These are phyloP conservation scores for Lysandra bellargus DNA, from an alignment of 2,888 invertebrate genomes.

Conservation along the genomic window DNA sequence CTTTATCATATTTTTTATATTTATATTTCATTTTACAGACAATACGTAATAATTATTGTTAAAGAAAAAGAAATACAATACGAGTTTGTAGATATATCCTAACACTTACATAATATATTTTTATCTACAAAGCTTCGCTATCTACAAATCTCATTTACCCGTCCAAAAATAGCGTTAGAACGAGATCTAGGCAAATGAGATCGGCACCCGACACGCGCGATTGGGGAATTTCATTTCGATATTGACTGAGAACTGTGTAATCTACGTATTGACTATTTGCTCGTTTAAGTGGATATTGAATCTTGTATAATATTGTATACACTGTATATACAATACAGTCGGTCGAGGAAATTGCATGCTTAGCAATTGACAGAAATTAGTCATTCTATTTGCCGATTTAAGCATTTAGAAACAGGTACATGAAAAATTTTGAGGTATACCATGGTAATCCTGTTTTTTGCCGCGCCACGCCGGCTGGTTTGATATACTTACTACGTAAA, in stretches of 20 bases:
- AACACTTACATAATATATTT: too few relatives aligned
- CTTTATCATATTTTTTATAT: too few relatives aligned
- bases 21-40: too few relatives aligned
- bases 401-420: too few relatives aligned
- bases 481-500: too few relatives aligned
- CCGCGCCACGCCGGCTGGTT: too few relatives aligned
- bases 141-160: not conserved
- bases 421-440: too few relatives aligned
- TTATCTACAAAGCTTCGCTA: too few relatives aligned
- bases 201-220: not conserved
- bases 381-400: not conserved
- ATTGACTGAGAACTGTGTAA: slow-evolving; percentile 6
- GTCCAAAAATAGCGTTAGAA: not conserved
- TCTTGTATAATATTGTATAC: not conserved
- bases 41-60: too few relatives aligned
- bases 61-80: too few relatives aligned
- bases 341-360: not conserved
- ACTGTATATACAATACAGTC: not conserved
- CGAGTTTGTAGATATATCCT: too few relatives aligned
- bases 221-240: slow-evolving; percentile 13
- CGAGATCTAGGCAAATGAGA: not conserved
- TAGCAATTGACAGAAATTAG: not conserved
- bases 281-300: slow-evolving; percentile 11
- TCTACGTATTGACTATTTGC: slow-evolving; percentile 20
- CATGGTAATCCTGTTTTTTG: too few relatives aligned